phyloP scores from a whole-genome alignment of 2,797 vertebrate species.

The Craterocephalus amniculus region DNA sequence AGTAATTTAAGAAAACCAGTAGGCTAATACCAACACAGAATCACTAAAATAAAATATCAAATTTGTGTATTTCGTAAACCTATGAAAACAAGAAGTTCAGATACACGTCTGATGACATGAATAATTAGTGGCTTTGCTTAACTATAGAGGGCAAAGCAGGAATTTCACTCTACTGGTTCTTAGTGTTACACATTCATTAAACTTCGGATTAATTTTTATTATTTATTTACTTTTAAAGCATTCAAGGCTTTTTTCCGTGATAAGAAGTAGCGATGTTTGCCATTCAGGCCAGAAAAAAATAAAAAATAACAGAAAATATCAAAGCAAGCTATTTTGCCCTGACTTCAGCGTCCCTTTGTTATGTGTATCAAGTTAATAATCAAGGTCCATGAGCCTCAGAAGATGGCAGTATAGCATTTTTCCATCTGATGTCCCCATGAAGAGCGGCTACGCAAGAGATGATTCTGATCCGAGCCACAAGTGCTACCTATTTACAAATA shows the following conservation, averaged over 20 bases:
- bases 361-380: slow-evolving; percentile 33
- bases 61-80: slow-evolving; percentile 74
- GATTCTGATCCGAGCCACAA: slow-evolving; percentile 49
- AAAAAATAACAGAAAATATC: slow-evolving; percentile 21
- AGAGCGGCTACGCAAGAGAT: slow-evolving; percentile 40
- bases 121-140: slow-evolving; percentile 38
- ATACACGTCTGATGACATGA: slow-evolving; percentile 58
- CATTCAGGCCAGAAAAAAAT: slow-evolving; percentile 26
- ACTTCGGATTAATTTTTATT: slow-evolving; percentile 28
- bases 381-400: slow-evolving; percentile 39
- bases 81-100: slow-evolving; percentile 70
- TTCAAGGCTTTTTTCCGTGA: slow-evolving; percentile 29
- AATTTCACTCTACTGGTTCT: slow-evolving; percentile 49
- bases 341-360: slow-evolving; percentile 37
- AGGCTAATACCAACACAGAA: slow-evolving; percentile 83
- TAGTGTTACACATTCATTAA: slow-evolving; percentile 41
- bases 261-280: slow-evolving; percentile 36
- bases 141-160: slow-evolving; percentile 52
- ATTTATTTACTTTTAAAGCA: slow-evolving; percentile 27
- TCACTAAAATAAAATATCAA: slow-evolving; percentile 84
- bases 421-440: slow-evolving; percentile 34
- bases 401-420: slow-evolving; percentile 49
- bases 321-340: slow-evolving; percentile 42
- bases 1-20: slow-evolving; percentile 81
- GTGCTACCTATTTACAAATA: slow-evolving; percentile 71